Percentiles rank a stretch among this genome's conserved stretches.
These are phyloP conservation scores for Cynoglossus semilaevis DNA, from an alignment of 2,113 vertebrate genomes.

Conservation along the genomic window DNA sequence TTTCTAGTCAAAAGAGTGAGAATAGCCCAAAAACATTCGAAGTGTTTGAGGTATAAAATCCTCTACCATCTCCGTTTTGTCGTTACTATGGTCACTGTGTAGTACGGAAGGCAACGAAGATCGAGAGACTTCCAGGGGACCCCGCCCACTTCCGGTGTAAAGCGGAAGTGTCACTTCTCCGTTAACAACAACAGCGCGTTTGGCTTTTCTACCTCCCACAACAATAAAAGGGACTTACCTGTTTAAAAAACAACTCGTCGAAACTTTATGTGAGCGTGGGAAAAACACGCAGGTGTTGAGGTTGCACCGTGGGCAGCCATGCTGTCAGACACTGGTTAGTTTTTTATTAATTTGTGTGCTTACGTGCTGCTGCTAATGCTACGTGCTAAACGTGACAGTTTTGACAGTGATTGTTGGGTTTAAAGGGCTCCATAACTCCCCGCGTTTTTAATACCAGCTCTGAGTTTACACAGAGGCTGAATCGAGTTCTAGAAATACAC, in stretches of 20 bases:
- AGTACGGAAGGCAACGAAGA: conserved; percentile 33
- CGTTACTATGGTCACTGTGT: conserved; percentile 50
- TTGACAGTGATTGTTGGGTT: conserved; percentile 8
- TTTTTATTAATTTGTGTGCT: neutral
- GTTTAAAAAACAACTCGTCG: neutral
- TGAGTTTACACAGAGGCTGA: neutral
- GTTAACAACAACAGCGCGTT: conserved; percentile 13
- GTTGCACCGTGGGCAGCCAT: conserved; percentile 33
- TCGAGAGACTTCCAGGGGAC: neutral
- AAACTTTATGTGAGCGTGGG: neutral
- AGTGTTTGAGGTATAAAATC: neutral
- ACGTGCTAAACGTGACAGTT: conserved; percentile 54
- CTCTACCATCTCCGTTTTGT: accelerated
- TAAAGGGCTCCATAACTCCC: neutral
- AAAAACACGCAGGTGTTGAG: neutral
- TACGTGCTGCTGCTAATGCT: conserved; percentile 14
- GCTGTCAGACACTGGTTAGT: conserved; percentile 75
- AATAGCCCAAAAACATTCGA: neutral
- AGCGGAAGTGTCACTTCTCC: conserved; percentile 53
- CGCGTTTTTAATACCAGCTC: no score
- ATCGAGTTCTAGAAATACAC: no score
- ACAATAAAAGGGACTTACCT: conserved; percentile 41
- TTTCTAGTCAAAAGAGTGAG: neutral
- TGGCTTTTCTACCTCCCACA: conserved; percentile 29
- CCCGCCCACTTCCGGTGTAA: conserved; percentile 54